Base-by-base conservation (phyloP, 2,888 invertebrate genomes). In the Amphipyra tragopoginis region DNA sequence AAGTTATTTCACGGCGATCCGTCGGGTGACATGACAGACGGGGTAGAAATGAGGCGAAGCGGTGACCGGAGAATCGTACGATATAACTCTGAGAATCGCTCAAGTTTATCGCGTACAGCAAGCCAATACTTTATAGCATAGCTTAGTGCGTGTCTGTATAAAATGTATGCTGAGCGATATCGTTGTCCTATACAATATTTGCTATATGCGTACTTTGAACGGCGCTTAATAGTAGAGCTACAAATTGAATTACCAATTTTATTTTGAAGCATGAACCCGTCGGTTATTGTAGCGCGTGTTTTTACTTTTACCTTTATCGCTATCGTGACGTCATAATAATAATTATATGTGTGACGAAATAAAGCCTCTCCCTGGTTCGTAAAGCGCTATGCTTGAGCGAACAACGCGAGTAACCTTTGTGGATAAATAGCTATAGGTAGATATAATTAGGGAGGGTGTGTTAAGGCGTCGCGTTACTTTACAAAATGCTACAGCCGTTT, bases 301-400 rank as follows among this genome's bases (percentile, higher is more conserved):
- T 29, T 29, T 29, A 29, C 29, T 29, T 29, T 29, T 38, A 51
- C 44, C 38, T 59, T 48, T 70, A 65, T 42, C 43, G 55, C 21
- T 43, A 49, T 45, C 33, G 53, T 75, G 79, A 67, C 61, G 77
- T 75, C 66, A 74, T 59, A 79, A 79, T 77, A 67, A 69, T 65
- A 61, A 79, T 77, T 69, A 69, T 65, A 61, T 42, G 58, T 63
- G 68, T 63, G 72, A 67, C 64, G 69, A 74, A 67, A 74, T 74
- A 69, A 54, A 56, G 67, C 72, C 67, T 65, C 72, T 66, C 71
- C 68, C 75, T 50, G 36, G 42, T 52, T 65, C 62, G 50, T 62
- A 65, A 63, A 69, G 47, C 60, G 52, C 48, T 63, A 55, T 54
- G 69, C 59, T 63, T 38, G 56, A 65, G 69, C 58, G 64, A 59